Conservation (phyloP, 2,888 invertebrate species). For the Pollenia labialis region DNA sequence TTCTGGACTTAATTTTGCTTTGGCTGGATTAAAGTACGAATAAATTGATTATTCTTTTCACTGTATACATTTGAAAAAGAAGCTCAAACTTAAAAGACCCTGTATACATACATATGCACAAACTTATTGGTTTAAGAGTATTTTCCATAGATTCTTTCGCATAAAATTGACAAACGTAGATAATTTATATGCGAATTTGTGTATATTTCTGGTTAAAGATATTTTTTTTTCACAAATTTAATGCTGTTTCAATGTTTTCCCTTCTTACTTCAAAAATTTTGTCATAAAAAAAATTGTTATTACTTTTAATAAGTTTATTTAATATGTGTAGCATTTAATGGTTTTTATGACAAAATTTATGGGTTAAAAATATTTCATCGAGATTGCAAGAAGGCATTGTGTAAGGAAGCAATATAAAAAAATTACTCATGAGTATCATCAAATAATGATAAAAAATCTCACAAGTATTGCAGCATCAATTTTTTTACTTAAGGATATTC, state of each 20-base stretch:
- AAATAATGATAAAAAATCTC: slow-evolving; percentile 14
- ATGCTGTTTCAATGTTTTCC: neutral
- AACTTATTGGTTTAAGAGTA: too few relatives aligned
- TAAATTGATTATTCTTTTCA: too few relatives aligned
- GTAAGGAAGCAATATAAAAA: slow-evolving; percentile 9
- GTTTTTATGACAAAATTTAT: slow-evolving; percentile 16
- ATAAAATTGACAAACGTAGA: too few relatives aligned
- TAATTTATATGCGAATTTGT: too few relatives aligned
- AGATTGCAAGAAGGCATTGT: neutral
- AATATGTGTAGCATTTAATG: slow-evolving; percentile 40
- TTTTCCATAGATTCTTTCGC: too few relatives aligned
- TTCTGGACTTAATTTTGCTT: too few relatives aligned
- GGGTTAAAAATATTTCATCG: neutral
- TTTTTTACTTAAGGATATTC: neutral
- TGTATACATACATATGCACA: too few relatives aligned
- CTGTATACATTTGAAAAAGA: too few relatives aligned
- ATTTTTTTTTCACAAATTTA: neutral
- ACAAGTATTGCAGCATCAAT: neutral
- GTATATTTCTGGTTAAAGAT: too few relatives aligned
- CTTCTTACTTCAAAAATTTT: neutral
- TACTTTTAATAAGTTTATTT: slow-evolving; percentile 32
- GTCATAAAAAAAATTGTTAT: neutral
- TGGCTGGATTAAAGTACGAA: too few relatives aligned
- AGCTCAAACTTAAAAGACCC: too few relatives aligned
- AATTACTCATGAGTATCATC: slow-evolving; percentile 32